Evolutionary conservation across 2,113 vertebrate genomes (phyloP).

Genomic region (Gopherus evgoodei): DNA sequence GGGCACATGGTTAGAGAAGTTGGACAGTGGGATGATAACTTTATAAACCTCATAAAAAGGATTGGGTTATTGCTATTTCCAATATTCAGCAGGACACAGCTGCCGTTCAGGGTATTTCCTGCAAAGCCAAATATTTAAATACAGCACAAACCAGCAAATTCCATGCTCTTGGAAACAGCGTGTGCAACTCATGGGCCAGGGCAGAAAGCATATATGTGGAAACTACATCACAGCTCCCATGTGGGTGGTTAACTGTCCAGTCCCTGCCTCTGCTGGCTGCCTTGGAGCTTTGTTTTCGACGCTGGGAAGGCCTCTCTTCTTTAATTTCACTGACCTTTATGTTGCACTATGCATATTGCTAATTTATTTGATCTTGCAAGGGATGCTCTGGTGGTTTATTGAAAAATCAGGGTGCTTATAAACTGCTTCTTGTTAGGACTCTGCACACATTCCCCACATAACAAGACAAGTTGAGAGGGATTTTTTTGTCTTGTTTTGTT

Average conservation of each 20-base stretch:
- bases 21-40: not conserved
- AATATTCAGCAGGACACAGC: rapidly evolving
- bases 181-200: rapidly evolving
- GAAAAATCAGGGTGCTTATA: not conserved
- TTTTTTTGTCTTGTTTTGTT: rapidly evolving
- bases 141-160: not conserved
- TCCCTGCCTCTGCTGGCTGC: not conserved
- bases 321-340: not conserved
- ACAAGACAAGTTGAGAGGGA: not conserved
- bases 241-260: rapidly evolving
- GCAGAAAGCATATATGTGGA: not conserved
- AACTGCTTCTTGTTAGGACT: not conserved
- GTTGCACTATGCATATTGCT: rapidly evolving
- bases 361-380: slow-evolving; percentile 1
- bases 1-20: not conserved
- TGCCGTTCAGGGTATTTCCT: not conserved
- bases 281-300: not conserved
- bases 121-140: not conserved
- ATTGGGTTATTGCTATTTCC: not conserved
- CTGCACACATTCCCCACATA: not conserved
- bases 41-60: not conserved
- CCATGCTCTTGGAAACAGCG: not conserved
- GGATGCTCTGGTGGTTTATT: rapidly evolving
- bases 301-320: slow-evolving; percentile 8
- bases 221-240: not conserved